A percentile compares a stretch with the other conserved stretches of the same genome.
phyloP scores from a whole-genome alignment of 2,113 vertebrate genomes.

The Zosterops borbonicus region DNA sequence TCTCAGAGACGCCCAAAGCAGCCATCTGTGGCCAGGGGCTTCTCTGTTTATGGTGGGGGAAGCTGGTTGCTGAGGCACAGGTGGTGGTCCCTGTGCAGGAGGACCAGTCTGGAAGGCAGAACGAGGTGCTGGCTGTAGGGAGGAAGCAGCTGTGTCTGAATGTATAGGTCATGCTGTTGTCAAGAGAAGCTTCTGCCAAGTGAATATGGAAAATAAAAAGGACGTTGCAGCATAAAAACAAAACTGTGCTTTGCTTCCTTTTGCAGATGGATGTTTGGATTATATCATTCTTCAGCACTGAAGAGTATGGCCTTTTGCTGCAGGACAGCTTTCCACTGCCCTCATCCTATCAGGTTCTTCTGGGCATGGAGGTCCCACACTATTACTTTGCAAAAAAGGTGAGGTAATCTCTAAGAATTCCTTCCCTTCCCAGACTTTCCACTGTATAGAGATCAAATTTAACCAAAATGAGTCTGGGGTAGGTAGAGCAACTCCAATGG shows the following conservation, averaged over 20 bases:
- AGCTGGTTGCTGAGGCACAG: not conserved
- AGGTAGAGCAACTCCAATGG: not conserved
- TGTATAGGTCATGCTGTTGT: not conserved
- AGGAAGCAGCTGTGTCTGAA: not conserved
- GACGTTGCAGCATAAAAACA: not conserved
- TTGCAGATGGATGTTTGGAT: constrained; percentile 82
- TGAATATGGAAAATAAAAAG: constrained; percentile 3
- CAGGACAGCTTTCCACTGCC: constrained; percentile 87
- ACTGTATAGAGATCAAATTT: not conserved
- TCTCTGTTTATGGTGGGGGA: not conserved
- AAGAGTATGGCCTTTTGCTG: constrained; percentile 89
- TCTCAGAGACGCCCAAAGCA: not conserved
- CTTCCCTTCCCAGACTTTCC: not conserved
- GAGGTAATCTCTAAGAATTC: not conserved
- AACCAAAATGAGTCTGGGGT: not conserved
- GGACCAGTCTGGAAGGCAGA: not conserved
- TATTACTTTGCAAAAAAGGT: constrained; percentile 96
- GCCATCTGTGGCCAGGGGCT: not conserved
- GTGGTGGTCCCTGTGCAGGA: not conserved
- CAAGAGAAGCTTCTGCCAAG: not conserved
- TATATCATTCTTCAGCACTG: constrained; percentile 89
- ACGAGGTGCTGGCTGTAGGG: not conserved
- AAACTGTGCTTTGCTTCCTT: not conserved
- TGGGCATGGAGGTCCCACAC: constrained; percentile 89
- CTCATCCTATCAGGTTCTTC: constrained; percentile 77